Conservation (phyloP, 2,797 vertebrate genomes). For the Bufotes viridis region DNA sequence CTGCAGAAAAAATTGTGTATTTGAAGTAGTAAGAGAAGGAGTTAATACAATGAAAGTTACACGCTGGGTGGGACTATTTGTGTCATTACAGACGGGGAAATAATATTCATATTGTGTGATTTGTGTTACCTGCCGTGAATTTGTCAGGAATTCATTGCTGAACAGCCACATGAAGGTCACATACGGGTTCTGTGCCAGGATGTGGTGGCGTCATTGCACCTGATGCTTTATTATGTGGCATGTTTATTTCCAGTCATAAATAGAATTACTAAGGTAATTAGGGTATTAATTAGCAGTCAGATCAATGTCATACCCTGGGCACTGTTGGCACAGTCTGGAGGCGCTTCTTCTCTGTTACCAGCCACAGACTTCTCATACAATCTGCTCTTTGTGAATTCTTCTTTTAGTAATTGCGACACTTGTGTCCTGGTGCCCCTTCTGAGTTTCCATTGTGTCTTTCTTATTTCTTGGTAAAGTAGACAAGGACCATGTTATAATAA, state of each 20-base stretch:
- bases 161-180: not conserved
- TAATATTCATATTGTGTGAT: not conserved
- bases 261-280: not conserved
- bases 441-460: not conserved
- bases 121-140: not conserved
- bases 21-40: not conserved
- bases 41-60: not conserved
- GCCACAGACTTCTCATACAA: not conserved
- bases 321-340: not conserved
- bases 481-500: not conserved
- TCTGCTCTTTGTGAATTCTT: not conserved
- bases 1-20: not conserved
- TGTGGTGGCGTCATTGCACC: too few relatives aligned
- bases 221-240: not conserved
- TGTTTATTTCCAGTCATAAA: not conserved
- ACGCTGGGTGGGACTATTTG: not conserved
- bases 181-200: too few relatives aligned
- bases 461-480: constrained; percentile 8
- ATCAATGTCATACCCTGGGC: not conserved
- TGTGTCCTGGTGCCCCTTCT: not conserved
- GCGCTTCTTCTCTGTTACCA: not conserved
- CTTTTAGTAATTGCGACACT: not conserved
- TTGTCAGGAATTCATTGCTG: not conserved
- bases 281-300: not conserved
- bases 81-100: not conserved